Base-by-base conservation (phyloP, 2,113 vertebrate species). In the Cnemophilus loriae region DNA sequence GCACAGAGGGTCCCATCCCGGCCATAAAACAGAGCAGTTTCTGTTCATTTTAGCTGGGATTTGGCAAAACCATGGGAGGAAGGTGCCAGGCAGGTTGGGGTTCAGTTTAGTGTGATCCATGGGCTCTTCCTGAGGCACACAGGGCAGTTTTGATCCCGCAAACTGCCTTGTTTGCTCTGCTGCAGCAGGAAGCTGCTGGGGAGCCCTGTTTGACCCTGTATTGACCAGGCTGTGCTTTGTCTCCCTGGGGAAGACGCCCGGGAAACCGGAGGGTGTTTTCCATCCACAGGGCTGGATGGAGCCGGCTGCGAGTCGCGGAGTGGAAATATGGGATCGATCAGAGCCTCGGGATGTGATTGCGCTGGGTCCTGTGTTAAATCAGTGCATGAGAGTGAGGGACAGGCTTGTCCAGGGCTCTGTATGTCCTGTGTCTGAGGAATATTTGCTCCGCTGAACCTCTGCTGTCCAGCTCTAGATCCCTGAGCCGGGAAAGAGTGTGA, bases 211-310 rank as follows among this genome's bases (percentile, higher is more conserved):
- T 83, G 95, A 93, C 84, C 87, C 55, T 42, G 50, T 46, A 76
- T 59, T 59, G 78, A 83, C 5, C 27, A 10, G n/a, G 10, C 79
- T 65, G 57, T 30, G 28, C 56, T 95, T 46, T 61, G 16, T 63
- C 67, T 53, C 60, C 88, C 27, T 18, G 11, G 87, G 82, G 76
- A 35, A 26, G 86, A 61, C 0, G 13, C 71, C 13, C 0, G 14
- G 90, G 70, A 27, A 85, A 80, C 94, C 82, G 7, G 84, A 70
- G 96, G 94, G 84, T 80, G 69, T 96, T 97, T 97, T 97, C 96
- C 96, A 96, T 95, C 39, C 77, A 27, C 10, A 23, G 80, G 55
- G 15, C 57, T 56, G 84, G 80, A 42, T 32, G 13, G 81, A 87
- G 78, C 81, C 4, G 9, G 44, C 77, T 81, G 74, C 14, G 4